These are phyloP conservation scores for Rotaria macrura DNA, from an alignment of 2,888 invertebrate genomes.

Conservation along the genomic window DNA sequence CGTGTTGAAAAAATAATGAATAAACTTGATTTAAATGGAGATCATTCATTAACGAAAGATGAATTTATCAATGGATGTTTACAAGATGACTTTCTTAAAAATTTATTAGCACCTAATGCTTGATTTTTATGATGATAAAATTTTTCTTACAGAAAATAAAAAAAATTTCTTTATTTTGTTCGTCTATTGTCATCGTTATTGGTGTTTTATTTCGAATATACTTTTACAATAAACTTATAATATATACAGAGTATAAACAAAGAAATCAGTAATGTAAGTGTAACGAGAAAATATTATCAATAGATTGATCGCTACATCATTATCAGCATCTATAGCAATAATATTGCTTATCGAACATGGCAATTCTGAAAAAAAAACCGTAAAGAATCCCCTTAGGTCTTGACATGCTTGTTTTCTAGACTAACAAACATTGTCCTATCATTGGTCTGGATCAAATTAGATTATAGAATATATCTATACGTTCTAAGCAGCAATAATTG, in stretches of 20 bases:
- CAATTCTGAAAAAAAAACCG: no score
- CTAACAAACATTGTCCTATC: no score
- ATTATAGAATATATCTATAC: no score
- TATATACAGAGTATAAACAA: background rate
- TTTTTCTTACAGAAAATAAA: background rate
- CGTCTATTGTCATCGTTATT: background rate
- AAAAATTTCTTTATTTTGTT: background rate
- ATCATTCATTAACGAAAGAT: conserved; percentile 27
- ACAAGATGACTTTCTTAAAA: conserved; percentile 29
- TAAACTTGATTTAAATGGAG: conserved; percentile 32
- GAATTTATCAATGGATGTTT: conserved; percentile 34
- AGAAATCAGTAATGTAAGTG: background rate
- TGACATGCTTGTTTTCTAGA: no score
- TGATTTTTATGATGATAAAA: conserved; percentile 24
- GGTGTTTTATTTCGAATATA: background rate
- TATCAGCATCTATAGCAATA: no score
- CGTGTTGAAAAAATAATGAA: conserved; percentile 30
- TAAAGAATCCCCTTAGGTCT: no score
- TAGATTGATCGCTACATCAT: no score
- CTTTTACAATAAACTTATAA: background rate
- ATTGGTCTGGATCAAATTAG: no score
- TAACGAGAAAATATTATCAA: no score
- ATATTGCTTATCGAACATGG: no score
- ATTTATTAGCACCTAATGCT: conserved; percentile 33
- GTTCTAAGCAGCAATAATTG: no score